phyloP scores from a whole-genome alignment of 1,140 invertebrate genomes.

The Hycleus phaleratus region DNA sequence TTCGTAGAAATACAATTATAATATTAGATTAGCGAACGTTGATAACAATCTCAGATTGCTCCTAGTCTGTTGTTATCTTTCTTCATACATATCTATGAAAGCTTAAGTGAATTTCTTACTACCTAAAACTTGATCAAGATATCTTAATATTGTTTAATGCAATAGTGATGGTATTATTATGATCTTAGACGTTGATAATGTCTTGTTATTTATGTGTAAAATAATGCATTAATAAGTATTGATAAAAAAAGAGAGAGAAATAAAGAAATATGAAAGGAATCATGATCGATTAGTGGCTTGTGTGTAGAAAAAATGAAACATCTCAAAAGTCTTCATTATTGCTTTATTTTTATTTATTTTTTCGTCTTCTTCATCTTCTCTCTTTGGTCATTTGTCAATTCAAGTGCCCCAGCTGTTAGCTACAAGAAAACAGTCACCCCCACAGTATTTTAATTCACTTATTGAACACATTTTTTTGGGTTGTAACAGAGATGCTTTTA shows the following conservation, averaged over 20 bases:
- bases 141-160: slow-evolving; percentile 32
- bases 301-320: not conserved
- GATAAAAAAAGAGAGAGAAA: not conserved
- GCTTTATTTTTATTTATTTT: slow-evolving; percentile 11
- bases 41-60: slow-evolving; percentile 30
- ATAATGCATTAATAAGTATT: slow-evolving; percentile 15
- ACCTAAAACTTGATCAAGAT: slow-evolving; percentile 21
- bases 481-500: slow-evolving; percentile 28
- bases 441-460: slow-evolving; percentile 32
- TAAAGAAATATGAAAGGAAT: no score
- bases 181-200: slow-evolving; percentile 23
- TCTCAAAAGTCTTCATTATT: not conserved
- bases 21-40: slow-evolving; percentile 35
- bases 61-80: slow-evolving; percentile 8
- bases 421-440: slow-evolving; percentile 20
- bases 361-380: not conserved
- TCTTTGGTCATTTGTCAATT: slow-evolving; percentile 31
- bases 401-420: slow-evolving; percentile 20
- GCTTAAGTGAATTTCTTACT: slow-evolving; percentile 21
- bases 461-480: slow-evolving; percentile 35
- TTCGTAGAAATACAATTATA: slow-evolving; percentile 37
- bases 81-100: slow-evolving; percentile 8
- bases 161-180: slow-evolving; percentile 19
- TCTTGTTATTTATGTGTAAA: slow-evolving; percentile 14
- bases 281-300: not conserved